Conservation (phyloP, 64 coral and sea anemone species). For the Stylophora pistillata region DNA sequence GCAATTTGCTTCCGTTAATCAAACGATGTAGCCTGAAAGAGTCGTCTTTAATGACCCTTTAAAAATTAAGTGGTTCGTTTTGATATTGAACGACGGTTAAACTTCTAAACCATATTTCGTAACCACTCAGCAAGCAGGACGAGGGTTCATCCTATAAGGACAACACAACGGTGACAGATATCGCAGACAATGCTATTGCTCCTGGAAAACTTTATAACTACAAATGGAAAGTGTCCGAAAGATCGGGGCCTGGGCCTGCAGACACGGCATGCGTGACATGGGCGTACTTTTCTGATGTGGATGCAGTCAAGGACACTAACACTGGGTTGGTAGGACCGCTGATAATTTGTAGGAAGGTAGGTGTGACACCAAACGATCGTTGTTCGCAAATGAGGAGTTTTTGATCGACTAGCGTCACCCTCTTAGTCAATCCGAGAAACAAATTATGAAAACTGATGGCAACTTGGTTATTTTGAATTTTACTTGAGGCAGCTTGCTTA, state of each 20-base stretch:
- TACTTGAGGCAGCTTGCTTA: no score
- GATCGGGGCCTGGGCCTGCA: slow-evolving; percentile 63
- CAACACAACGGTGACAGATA: slow-evolving; percentile 21
- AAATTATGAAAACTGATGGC: no score
- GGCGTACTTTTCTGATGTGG: slow-evolving; percentile 84
- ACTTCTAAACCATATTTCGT: background rate
- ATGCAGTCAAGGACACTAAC: slow-evolving; percentile 77
- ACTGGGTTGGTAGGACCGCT: slow-evolving; percentile 70
- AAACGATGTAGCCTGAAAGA: no score
- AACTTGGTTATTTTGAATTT: no score
- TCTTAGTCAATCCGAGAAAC: no score
- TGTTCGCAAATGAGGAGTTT: background rate
- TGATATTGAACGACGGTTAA: no score
- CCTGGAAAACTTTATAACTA: slow-evolving; percentile 71
- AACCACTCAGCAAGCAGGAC: slow-evolving; percentile 43
- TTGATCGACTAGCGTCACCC: background rate
- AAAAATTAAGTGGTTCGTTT: no score
- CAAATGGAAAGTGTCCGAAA: slow-evolving; percentile 67
- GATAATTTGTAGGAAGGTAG: slow-evolving; percentile 78
- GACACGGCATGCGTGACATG: slow-evolving; percentile 78
- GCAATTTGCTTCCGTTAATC: no score
- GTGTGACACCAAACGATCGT: background rate
- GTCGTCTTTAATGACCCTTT: no score
- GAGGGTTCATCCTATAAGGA: slow-evolving; percentile 79
- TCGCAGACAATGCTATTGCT: slow-evolving; percentile 49